These are phyloP conservation scores for Drosophila kepulauana DNA, from an alignment of 1,140 invertebrate species.

Conservation along the genomic window DNA sequence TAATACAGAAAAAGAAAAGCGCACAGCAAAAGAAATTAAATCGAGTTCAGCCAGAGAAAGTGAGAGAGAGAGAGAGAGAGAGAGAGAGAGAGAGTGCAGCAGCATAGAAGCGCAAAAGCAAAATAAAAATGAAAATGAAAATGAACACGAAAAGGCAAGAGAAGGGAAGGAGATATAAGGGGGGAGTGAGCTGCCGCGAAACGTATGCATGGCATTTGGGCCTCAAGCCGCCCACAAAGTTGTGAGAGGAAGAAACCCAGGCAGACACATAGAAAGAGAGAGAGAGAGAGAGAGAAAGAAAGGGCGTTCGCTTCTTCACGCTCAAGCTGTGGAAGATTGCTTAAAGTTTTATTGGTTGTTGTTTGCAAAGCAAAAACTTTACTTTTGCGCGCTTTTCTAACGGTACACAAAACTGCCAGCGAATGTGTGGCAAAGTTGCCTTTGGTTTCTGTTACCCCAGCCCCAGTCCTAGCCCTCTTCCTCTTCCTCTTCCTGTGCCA, in stretches of 20 bases:
- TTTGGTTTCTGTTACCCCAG: slow-evolving; percentile 44
- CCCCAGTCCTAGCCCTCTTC: background rate
- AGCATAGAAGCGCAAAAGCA: slow-evolving; percentile 5
- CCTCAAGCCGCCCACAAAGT: slow-evolving; percentile 23
- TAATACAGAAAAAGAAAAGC: slow-evolving; percentile 15
- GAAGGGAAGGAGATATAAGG: no score
- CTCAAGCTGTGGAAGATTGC: slow-evolving; percentile 77
- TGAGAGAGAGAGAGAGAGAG: background rate
- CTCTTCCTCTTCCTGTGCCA: background rate
- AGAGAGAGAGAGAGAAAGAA: background rate
- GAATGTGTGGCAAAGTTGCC: slow-evolving; percentile 68
- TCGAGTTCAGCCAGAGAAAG: background rate
- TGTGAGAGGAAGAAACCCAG: background rate
- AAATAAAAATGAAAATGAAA: slow-evolving; percentile 11
- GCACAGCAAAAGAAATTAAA: background rate
- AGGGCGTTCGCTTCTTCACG: slow-evolving; percentile 40
- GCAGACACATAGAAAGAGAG: background rate
- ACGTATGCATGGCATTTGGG: slow-evolving; percentile 62
- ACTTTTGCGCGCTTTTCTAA: slow-evolving; percentile 75
- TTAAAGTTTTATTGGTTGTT: slow-evolving; percentile 84
- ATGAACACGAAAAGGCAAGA: slow-evolving; percentile 23
- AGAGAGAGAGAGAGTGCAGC: background rate
- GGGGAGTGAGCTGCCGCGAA: slow-evolving; percentile 15
- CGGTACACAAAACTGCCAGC: slow-evolving; percentile 54
- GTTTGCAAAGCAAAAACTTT: slow-evolving; percentile 83